phyloP scores from a whole-genome alignment of 2,888 invertebrate species.

The Heteromyza rotundicornis region DNA sequence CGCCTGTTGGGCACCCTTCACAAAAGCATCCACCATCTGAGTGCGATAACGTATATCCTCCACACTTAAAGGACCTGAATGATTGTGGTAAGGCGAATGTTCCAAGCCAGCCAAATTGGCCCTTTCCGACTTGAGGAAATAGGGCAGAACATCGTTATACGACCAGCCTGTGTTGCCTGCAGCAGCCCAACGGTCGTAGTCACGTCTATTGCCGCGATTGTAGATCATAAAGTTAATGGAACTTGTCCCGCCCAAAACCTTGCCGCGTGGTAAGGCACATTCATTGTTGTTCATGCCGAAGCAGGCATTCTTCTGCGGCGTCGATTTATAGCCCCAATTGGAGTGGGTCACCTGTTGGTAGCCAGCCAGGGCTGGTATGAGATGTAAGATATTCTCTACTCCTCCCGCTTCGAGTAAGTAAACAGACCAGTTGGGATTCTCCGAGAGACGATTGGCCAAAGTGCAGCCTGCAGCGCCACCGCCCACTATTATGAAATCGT shows the following conservation, averaged over 20 bases:
- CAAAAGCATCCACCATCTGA: slow-evolving; percentile 65
- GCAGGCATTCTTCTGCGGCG: slow-evolving; percentile 70
- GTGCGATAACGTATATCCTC: slow-evolving; percentile 68
- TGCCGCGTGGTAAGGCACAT: slow-evolving; percentile 66
- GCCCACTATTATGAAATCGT: slow-evolving; percentile 85
- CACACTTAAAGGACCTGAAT: slow-evolving; percentile 69
- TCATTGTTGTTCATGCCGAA: slow-evolving; percentile 61
- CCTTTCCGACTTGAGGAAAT: slow-evolving; percentile 69
- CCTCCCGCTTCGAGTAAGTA: slow-evolving; percentile 66
- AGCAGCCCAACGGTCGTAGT: slow-evolving; percentile 74
- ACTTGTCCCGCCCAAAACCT: slow-evolving; percentile 68
- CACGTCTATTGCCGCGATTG: slow-evolving; percentile 74
- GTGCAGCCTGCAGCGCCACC: slow-evolving; percentile 80
- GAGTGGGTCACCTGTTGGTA: slow-evolving; percentile 63
- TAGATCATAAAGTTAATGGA: slow-evolving; percentile 75
- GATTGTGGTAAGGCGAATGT: slow-evolving; percentile 66
- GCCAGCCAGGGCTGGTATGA: slow-evolving; percentile 54
- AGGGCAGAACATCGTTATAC: slow-evolving; percentile 68
- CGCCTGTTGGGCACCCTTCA: slow-evolving; percentile 70
- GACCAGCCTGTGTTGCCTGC: slow-evolving; percentile 79
- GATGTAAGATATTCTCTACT: slow-evolving; percentile 58
- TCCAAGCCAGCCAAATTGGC: slow-evolving; percentile 60
- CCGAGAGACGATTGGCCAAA: slow-evolving; percentile 61
- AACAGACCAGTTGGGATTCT: slow-evolving; percentile 63
- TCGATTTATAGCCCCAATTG: slow-evolving; percentile 76